Percentiles rank a stretch among this genome's conserved stretches.
These are phyloP conservation scores for Gavia stellata DNA, from an alignment of 2,113 vertebrate genomes.

Conservation along the genomic window DNA sequence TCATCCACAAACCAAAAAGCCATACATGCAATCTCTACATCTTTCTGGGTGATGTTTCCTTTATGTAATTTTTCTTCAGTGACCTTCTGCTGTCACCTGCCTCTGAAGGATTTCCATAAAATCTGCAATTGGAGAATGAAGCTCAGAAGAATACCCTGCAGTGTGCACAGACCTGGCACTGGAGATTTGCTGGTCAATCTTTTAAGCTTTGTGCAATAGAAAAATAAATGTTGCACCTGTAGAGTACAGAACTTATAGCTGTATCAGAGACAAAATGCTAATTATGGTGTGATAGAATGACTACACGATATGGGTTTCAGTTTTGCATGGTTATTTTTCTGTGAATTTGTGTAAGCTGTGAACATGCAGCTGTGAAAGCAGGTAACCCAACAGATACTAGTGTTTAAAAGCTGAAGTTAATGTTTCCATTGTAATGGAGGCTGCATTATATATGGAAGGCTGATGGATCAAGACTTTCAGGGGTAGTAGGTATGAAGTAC, in stretches of 20 bases:
- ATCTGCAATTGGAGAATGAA: not conserved
- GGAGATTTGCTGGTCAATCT: not conserved
- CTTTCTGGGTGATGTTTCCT: not conserved
- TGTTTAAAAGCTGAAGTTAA: not conserved
- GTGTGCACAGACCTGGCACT: not conserved
- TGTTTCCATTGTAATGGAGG: not conserved
- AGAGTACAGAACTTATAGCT: not conserved
- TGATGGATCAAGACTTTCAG: not conserved
- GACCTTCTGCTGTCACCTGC: not conserved
- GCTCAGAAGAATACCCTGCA: not conserved
- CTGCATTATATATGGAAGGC: too few relatives aligned
- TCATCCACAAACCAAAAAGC: not conserved
- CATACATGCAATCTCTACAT: not conserved
- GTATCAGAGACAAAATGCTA: not conserved
- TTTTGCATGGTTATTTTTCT: not conserved
- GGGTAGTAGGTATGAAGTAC: not conserved
- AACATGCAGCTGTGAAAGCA: not conserved
- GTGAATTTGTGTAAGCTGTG: not conserved
- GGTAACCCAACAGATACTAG: not conserved
- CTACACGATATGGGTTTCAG: not conserved
- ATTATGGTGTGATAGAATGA: not conserved
- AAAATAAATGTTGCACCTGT: not conserved
- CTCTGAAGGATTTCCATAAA: not conserved
- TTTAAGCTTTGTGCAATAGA: not conserved
- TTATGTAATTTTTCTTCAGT: not conserved